These are phyloP conservation scores for Subanguina moxae DNA, from an alignment of 1,140 invertebrate genomes.

Conservation along the genomic window DNA sequence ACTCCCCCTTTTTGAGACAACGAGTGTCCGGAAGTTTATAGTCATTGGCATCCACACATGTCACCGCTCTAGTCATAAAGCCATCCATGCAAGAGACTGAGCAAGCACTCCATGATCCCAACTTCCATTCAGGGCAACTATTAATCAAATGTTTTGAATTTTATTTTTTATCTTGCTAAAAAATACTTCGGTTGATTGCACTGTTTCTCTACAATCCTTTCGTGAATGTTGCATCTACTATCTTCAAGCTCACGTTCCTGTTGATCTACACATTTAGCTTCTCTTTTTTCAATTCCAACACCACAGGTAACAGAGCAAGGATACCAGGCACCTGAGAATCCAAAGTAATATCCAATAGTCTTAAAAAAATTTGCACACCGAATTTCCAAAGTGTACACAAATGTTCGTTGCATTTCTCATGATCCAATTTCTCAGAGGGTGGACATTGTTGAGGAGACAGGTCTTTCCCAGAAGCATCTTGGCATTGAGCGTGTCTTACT, in stretches of 20 bases:
- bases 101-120: conserved; percentile 50
- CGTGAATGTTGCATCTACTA: conserved; percentile 33
- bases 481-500: conserved; percentile 66
- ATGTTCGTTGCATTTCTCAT: conserved; percentile 53
- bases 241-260: conserved; percentile 19
- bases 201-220: conserved; percentile 53
- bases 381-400: conserved; percentile 55
- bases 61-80: conserved; percentile 46
- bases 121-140: conserved; percentile 50
- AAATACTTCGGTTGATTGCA: conserved; percentile 38
- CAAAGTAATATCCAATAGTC: background rate
- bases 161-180: no score
- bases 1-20: conserved; percentile 15
- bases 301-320: conserved; percentile 69
- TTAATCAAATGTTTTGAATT: no score
- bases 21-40: conserved; percentile 23
- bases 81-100: conserved; percentile 53
- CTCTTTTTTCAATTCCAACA: conserved; percentile 66
- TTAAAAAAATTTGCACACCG: conserved; percentile 19
- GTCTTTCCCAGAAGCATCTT: conserved; percentile 61
- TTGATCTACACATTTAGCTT: conserved; percentile 64
- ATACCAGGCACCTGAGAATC: conserved; percentile 48
- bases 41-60: conserved; percentile 49
- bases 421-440: conserved; percentile 33
- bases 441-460: conserved; percentile 33